Evolutionary conservation across 2,888 invertebrate genomes (phyloP), one percentile per base, ranked within the genome.

Genomic region (Tenthredo livida): DNA sequence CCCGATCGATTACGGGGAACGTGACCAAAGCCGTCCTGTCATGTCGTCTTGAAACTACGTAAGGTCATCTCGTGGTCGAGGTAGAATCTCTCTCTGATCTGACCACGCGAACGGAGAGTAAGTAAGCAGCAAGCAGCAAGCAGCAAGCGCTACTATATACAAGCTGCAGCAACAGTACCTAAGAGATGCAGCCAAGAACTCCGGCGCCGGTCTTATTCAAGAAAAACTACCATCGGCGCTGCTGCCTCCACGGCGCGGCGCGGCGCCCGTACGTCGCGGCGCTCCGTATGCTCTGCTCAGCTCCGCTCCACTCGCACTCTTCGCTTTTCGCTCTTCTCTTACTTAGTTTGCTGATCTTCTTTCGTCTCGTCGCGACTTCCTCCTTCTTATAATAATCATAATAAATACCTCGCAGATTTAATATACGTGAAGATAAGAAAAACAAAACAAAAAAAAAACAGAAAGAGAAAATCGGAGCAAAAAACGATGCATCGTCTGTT

Each of bases 121-220:
- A n/a, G 43, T 40, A 43, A 4, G 33, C 33, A 33, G 33, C 29
- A 29, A 29, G 33, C 33, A 33, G 33, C 33, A 33, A 33, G 33
- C 33, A 33, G 33, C 33, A 33, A 33, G 72, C 72, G 12, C n/a
- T n/a, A n/a, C n/a, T n/a, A 40, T 43, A 6, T 37, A 21, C 43
- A 40, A 50, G 54, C 54, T 7, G n/a, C n/a, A 10, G 54, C 54
- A 54, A 54, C n/a, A 54, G 54, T 54, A 54, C 54, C 54, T 33
- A 67, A 29, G 29, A 29, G 67, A 29, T 33, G 73, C 40, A 61
- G 61, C 43, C 4, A 73, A 73, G 73, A 73, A 73, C 73, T 73
- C 73, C 73, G 73, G 73, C 73, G 73, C 73, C 73, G 67, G 73
- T 73, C 73, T 43, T 73, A 73, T 73, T 73, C 73, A 43, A 43